Evolutionary conservation across 2,113 vertebrate genomes (phyloP).

Genomic region (Sterrhoptilus dennistouni): DNA sequence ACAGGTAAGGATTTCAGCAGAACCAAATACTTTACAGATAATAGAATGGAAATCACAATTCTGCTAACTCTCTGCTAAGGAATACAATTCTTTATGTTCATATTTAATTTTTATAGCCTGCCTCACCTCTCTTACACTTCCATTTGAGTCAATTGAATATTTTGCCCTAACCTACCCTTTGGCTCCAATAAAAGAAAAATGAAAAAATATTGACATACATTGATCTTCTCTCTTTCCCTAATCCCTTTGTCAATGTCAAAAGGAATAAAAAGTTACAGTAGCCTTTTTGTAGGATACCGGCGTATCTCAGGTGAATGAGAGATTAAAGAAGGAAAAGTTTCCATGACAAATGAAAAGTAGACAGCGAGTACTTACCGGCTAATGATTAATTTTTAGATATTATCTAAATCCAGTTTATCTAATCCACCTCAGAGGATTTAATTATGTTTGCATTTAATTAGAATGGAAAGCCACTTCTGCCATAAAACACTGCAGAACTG

Average conservation of each 20-base stretch:
- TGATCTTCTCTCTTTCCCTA: slow-evolving; percentile 8
- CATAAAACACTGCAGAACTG: not conserved
- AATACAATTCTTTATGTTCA: not conserved
- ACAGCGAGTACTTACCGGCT: not conserved
- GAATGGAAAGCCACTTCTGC: not conserved
- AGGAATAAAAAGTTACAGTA: not conserved
- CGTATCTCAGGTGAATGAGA: not conserved
- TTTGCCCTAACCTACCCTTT: slow-evolving; percentile 1
- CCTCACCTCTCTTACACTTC: not conserved
- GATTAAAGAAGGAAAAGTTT: slow-evolving; percentile 27
- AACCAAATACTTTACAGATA: not conserved
- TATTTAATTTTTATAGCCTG: slow-evolving; percentile 3
- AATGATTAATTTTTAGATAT: not conserved
- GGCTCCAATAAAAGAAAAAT: slow-evolving; percentile 16
- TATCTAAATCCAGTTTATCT: not conserved
- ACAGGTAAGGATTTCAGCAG: not conserved
- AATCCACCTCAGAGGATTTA: not conserved
- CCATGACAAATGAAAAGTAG: not conserved
- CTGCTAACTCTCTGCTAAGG: not conserved
- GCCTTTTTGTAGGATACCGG: not conserved
- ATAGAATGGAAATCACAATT: not conserved
- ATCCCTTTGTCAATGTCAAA: slow-evolving; percentile 32
- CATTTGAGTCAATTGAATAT: slow-evolving; percentile 24
- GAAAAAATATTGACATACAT: not conserved
- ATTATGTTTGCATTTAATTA: not conserved